Percentiles rank a stretch among this genome's conserved stretches.
These are phyloP conservation scores for Megastigmus dorsalis DNA, from an alignment of 2,888 invertebrate genomes.

Conservation along the genomic window DNA sequence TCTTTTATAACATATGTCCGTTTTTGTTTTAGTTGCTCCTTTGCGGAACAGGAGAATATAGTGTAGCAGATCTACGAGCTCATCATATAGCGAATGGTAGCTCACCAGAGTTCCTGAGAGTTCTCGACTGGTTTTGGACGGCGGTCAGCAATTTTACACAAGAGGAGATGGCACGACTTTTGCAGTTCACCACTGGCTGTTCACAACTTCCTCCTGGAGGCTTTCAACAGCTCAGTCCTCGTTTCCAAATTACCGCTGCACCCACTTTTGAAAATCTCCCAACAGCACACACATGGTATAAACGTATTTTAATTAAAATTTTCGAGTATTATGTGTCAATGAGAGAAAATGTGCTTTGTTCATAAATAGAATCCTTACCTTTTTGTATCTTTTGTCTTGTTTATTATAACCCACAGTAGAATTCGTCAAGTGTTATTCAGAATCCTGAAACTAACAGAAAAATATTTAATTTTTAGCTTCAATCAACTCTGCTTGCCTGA, in stretches of 20 bases:
- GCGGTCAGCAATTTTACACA: conserved; percentile 91
- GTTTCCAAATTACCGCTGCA: conserved; percentile 93
- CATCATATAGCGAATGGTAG: conserved; percentile 91
- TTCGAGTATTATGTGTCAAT: too few species aligned
- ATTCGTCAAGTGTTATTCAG: too few species aligned
- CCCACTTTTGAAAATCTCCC: conserved; percentile 93
- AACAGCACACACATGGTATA: conserved; percentile 93
- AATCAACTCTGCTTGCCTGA: conserved; percentile 97
- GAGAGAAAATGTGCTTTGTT: too few species aligned
- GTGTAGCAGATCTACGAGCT: conserved; percentile 90
- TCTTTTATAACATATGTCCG: background rate
- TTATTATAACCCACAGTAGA: too few species aligned
- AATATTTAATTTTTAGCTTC: conserved; percentile 80
- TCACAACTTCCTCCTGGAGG: conserved; percentile 94
- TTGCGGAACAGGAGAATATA: conserved; percentile 95
- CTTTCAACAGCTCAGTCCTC: conserved; percentile 91
- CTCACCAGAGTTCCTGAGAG: conserved; percentile 87
- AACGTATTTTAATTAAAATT: too few species aligned
- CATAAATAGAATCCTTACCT: too few species aligned
- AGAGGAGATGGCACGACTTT: conserved; percentile 93
- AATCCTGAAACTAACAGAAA: background rate
- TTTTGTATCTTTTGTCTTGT: too few species aligned
- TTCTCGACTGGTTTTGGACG: conserved; percentile 94
- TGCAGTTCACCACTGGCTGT: conserved; percentile 95
- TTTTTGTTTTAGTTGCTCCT: conserved; percentile 82